A percentile compares a stretch with the other conserved stretches of the same genome.
These are phyloP conservation scores for Lasioglossum morio DNA, from an alignment of 2,888 invertebrate species.

Conservation along the genomic window DNA sequence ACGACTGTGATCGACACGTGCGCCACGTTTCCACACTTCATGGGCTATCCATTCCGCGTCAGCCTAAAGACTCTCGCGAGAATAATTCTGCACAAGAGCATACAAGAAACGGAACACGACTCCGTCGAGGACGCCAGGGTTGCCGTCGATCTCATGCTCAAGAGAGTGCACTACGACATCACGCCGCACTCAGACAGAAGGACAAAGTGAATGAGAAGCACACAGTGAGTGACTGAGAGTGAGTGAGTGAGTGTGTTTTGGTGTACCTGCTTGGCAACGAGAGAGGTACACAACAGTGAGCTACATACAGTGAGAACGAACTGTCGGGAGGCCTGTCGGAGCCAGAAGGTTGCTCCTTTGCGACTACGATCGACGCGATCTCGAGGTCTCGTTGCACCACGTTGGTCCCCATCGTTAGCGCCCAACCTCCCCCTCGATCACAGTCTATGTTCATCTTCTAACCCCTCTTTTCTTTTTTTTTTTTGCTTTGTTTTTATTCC, in stretches of 20 bases:
- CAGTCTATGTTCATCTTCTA: not conserved
- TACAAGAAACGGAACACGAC: conserved; percentile 94
- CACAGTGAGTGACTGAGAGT: too few species aligned
- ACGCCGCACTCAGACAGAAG: conserved; percentile 6
- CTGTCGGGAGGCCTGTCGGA: not conserved
- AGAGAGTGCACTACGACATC: conserved; percentile 66
- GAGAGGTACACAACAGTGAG: not conserved
- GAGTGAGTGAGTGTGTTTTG: too few species aligned
- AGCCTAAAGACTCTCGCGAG: conserved; percentile 92
- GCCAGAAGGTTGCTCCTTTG: not conserved
- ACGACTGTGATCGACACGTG: conserved; percentile 95
- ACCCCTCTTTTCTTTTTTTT: too few species aligned
- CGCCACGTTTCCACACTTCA: conserved; percentile 93
- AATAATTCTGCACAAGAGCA: conserved; percentile 90
- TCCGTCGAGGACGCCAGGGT: conserved; percentile 96
- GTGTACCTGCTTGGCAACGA: conserved; percentile 2
- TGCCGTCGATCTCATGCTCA: conserved; percentile 94
- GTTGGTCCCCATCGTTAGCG: not conserved
- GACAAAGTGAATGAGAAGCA: not conserved
- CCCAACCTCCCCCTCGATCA: not conserved
- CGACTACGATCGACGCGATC: not conserved
- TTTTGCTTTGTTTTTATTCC: not conserved
- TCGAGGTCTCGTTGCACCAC: not conserved
- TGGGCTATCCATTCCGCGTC: conserved; percentile 93
- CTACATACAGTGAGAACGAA: conserved; percentile 17